Percentiles rank a stretch among this genome's conserved stretches.
phyloP scores from a whole-genome alignment of 1,140 invertebrate genomes.

The Listronotus oregonensis region DNA sequence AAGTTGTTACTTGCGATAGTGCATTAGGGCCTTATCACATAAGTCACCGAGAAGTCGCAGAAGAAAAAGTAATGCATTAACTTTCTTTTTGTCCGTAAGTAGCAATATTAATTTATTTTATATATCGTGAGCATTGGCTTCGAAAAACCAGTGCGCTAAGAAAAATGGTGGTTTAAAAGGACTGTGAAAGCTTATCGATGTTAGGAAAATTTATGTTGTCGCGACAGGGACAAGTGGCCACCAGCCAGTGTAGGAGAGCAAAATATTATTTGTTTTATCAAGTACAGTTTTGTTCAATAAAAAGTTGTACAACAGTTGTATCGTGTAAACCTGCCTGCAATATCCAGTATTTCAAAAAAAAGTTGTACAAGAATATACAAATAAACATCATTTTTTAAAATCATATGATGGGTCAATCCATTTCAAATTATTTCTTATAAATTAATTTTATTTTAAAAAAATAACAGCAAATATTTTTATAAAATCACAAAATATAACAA shows the following conservation, averaged over 20 bases:
- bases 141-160: constrained; percentile 19
- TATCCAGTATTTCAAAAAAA: no score
- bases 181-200: constrained; percentile 21
- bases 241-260: neutral
- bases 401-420: no score
- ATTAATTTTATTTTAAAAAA: no score
- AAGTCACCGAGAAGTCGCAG: constrained; percentile 10
- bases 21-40: constrained; percentile 12
- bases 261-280: no score
- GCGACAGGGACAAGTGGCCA: neutral
- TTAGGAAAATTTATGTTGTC: constrained; percentile 10
- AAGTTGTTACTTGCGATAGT: constrained; percentile 7
- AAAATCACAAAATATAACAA: no score
- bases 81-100: constrained; percentile 16
- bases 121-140: constrained; percentile 15
- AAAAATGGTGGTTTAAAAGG: constrained; percentile 20
- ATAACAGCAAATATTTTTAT: no score
- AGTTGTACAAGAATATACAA: no score
- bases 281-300: no score
- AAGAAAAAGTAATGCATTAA: constrained; percentile 8
- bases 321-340: no score
- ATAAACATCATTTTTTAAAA: no score
- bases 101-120: constrained; percentile 20
- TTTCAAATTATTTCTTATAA: no score
- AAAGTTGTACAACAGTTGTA: no score